Conservation (phyloP, 2,113 vertebrate genomes). For the Syngnathus scovelli region DNA sequence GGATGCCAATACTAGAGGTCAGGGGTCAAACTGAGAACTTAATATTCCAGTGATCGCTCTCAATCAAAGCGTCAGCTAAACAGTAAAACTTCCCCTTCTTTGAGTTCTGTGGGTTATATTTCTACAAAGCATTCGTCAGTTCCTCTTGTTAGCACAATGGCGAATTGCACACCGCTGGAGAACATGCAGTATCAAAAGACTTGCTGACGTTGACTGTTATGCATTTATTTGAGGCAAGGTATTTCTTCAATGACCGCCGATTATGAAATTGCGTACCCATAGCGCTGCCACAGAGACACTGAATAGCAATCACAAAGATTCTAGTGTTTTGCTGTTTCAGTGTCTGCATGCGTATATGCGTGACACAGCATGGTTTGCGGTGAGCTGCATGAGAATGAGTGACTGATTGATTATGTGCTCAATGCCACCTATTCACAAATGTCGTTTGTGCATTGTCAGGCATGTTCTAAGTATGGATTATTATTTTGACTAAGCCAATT, state of each 20-base stretch:
- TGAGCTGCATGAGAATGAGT: constrained; percentile 33
- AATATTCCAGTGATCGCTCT: background rate
- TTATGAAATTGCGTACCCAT: constrained; percentile 20
- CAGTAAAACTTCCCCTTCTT: constrained; percentile 20
- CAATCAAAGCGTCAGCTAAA: constrained; percentile 1
- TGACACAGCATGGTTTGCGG: constrained; percentile 16
- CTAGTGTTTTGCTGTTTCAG: constrained; percentile 62
- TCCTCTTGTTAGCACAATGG: constrained; percentile 49
- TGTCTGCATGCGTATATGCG: constrained; percentile 3
- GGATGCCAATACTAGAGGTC: background rate
- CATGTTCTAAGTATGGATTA: constrained; percentile 14
- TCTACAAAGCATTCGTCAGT: constrained; percentile 49
- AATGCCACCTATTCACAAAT: constrained; percentile 26
- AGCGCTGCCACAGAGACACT: constrained; percentile 39
- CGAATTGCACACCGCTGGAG: constrained; percentile 51
- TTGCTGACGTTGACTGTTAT: constrained; percentile 54
- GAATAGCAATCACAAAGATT: constrained; percentile 57
- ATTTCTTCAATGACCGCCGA: background rate
- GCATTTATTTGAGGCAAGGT: constrained; percentile 52
- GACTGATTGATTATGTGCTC: constrained; percentile 42
- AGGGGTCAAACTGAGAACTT: background rate
- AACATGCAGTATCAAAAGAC: constrained; percentile 51
- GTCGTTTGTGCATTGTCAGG: constrained; percentile 12
- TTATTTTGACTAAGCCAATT: background rate
- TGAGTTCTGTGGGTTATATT: constrained; percentile 22